A percentile compares a stretch with the other conserved stretches of the same genome.
Evolutionary conservation across 2,113 vertebrate species (phyloP).

Genomic region (Chaetorhynchus papuensis): DNA sequence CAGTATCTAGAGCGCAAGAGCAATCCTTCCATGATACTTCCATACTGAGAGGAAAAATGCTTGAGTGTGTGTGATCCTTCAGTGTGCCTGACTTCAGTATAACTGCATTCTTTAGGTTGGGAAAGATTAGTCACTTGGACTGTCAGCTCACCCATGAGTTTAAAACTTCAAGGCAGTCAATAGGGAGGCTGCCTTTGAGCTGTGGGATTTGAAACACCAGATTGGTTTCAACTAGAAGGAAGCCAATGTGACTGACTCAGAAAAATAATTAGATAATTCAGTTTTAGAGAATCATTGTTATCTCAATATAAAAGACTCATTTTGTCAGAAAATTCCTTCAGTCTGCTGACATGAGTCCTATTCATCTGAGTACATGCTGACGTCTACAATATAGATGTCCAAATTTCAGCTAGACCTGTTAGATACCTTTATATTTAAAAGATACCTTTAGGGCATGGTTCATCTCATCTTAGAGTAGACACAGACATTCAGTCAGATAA

Average conservation of each 20-base stretch:
- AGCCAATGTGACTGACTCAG: background rate
- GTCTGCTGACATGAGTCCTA: background rate
- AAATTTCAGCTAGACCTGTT: background rate
- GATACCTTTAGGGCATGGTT: slow-evolving; percentile 4
- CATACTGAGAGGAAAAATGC: background rate
- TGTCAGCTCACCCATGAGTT: background rate
- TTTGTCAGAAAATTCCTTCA: background rate
- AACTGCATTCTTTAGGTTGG: background rate
- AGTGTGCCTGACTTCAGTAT: background rate
- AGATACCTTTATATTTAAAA: slow-evolving; percentile 13
- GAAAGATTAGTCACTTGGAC: background rate
- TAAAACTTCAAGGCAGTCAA: background rate
- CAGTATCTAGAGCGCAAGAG: background rate
- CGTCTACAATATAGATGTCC: slow-evolving; percentile 2
- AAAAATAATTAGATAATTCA: background rate
- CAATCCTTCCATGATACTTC: background rate
- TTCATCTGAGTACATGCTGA: background rate
- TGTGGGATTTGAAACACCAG: background rate
- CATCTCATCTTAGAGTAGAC: background rate
- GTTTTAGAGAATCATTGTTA: background rate
- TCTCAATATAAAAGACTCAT: background rate
- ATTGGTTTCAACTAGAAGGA: no score
- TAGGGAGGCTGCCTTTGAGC: background rate
- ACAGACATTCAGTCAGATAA: background rate
- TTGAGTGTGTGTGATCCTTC: background rate